These are phyloP conservation scores for Papilio polytes DNA, from an alignment of 1,140 invertebrate genomes.

Conservation along the genomic window DNA sequence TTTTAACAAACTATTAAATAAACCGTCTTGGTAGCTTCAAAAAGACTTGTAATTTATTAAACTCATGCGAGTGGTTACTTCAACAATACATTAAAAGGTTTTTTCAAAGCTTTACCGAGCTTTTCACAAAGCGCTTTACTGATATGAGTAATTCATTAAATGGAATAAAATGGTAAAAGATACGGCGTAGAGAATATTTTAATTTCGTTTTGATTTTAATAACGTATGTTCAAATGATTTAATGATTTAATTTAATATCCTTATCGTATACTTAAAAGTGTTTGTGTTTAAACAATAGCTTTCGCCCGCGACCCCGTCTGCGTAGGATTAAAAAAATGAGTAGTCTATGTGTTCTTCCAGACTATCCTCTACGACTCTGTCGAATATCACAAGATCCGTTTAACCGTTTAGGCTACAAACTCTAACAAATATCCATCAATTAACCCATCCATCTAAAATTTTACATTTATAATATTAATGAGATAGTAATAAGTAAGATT, in stretches of 20 bases:
- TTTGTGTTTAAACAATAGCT: too few relatives aligned
- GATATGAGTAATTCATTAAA: conserved; percentile 24
- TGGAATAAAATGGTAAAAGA: not conserved
- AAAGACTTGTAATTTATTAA: conserved; percentile 14
- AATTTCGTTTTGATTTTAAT: conserved; percentile 2
- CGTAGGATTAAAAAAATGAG: too few relatives aligned
- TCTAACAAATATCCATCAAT: too few relatives aligned
- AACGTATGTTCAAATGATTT: not conserved
- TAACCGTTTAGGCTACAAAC: too few relatives aligned
- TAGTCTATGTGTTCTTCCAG: too few relatives aligned
- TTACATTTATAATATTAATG: too few relatives aligned
- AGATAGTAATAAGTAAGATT: too few relatives aligned
- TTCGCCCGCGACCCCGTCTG: too few relatives aligned
- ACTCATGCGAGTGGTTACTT: not conserved
- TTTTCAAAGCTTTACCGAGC: conserved; percentile 33
- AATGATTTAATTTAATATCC: not conserved
- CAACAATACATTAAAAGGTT: conserved; percentile 14
- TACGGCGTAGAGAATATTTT: conserved; percentile 1
- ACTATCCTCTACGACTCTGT: too few relatives aligned
- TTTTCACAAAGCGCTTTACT: conserved; percentile 20
- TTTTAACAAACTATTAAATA: not conserved
- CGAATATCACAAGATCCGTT: too few relatives aligned
- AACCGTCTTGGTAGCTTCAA: not conserved
- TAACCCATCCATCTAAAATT: too few relatives aligned
- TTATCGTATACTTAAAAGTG: too few relatives aligned